Base-by-base conservation (phyloP, 2,888 invertebrate genomes). In the Lithosia quadra region DNA sequence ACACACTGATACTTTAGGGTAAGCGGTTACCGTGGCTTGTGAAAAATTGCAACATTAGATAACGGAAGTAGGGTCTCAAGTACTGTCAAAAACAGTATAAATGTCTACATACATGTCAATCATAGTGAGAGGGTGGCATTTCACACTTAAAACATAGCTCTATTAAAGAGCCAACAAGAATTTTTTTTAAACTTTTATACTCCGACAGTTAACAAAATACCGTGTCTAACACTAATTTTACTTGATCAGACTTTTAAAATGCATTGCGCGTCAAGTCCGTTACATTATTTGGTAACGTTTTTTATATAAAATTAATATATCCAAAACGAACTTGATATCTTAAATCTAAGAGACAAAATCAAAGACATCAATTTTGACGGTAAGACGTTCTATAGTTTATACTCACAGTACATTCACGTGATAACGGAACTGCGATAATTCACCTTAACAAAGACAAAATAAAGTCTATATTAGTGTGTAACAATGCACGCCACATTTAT, bases 341-440 rank as follows among this genome's bases (percentile, higher is more conserved):
- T 59, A 21, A 59, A 59, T 59, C 13, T 59, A 59, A 36, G 36
- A 11, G 33, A 28, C 5, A n/a, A 34, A 33, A 59, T 59, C 33
- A 18, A 43, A 1, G 8, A 33, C 1, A 36, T 59, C 4, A 13
- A 13, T 59, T 34, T 36, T 9, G 21, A 34, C n/a, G 21, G 34
- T 21, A 36, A 36, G 21, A 36, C 59, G 15, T 2, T 24, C 22
- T 33, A 1, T 18, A 33, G 33, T 18, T 21, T 15, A 59, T 3
- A 60, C 21, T 28, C 9, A 60, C 21, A 8, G 21, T 36, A 22
- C 11, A 36, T 59, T 21, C 2, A 15, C 59, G 21, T n/a, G 11
- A 36, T 36, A 15, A 13, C 22, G 36, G 21, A 58, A n/a, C 59
- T 21, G 13, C 21, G 13, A 59, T 34, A 59, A 59, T 21, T 33